Percentiles rank a stretch among this genome's conserved stretches.
phyloP scores from a whole-genome alignment of 2,113 vertebrate species.

The Oreochromis aureus region DNA sequence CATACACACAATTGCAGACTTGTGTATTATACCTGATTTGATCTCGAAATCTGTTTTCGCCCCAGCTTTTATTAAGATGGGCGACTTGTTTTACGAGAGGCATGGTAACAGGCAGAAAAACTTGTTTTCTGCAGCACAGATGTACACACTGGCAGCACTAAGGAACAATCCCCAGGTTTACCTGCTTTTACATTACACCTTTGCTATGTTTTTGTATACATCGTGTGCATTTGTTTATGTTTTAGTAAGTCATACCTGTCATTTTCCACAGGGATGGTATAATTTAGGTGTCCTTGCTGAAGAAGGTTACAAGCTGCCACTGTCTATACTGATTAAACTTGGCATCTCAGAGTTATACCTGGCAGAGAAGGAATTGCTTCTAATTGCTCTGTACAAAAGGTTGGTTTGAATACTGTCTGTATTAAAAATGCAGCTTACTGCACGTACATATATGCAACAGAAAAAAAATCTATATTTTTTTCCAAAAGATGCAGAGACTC shows the following conservation, averaged over 20 bases:
- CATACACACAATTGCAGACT: background rate
- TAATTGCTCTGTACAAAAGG: conserved; percentile 67
- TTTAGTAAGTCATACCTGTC: background rate
- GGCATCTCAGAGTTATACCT: conserved; percentile 57
- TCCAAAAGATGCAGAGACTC: conserved; percentile 72
- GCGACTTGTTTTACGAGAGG: conserved; percentile 68
- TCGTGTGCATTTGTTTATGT: background rate
- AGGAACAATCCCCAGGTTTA: conserved; percentile 72
- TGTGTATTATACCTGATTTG: background rate
- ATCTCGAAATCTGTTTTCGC: background rate
- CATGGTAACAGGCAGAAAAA: conserved; percentile 32
- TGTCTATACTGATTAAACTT: conserved; percentile 57
- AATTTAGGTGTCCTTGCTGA: conserved; percentile 73
- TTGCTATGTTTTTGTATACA: background rate
- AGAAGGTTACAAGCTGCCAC: conserved; percentile 61
- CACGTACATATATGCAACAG: background rate
- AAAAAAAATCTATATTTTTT: background rate
- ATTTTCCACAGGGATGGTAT: conserved; percentile 71
- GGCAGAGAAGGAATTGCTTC: conserved; percentile 48
- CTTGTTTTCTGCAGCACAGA: conserved; percentile 60
- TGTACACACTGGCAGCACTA: conserved; percentile 73
- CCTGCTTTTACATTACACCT: background rate
- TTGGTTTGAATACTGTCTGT: background rate
- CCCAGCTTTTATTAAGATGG: conserved; percentile 74
- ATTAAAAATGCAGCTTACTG: background rate